These are phyloP conservation scores for Phalacrocorax pelagicus DNA, from an alignment of 2,113 vertebrate species.

Conservation along the genomic window DNA sequence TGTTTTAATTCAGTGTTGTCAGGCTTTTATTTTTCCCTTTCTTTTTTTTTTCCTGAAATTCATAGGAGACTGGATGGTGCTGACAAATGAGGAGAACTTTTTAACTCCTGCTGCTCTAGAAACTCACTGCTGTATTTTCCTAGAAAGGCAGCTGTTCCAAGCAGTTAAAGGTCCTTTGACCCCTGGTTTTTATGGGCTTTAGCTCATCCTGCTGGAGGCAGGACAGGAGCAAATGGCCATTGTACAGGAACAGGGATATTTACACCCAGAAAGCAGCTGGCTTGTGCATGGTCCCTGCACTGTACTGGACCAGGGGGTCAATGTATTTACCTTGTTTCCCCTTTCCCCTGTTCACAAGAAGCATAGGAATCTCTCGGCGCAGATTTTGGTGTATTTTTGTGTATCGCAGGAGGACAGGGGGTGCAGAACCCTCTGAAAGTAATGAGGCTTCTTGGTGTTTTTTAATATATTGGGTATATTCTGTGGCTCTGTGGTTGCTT, in stretches of 20 bases:
- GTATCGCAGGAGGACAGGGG: background rate
- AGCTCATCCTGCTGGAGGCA: background rate
- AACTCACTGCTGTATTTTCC: background rate
- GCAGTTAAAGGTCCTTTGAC: background rate
- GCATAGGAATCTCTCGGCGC: background rate
- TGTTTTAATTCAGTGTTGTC: background rate
- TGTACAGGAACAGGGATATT: background rate
- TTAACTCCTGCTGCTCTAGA: background rate
- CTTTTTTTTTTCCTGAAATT: background rate
- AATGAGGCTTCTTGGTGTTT: background rate
- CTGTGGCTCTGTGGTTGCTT: background rate
- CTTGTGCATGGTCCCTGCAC: accelerated
- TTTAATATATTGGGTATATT: background rate
- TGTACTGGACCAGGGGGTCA: too few relatives aligned
- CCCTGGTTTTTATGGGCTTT: background rate
- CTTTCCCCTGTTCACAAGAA: background rate
- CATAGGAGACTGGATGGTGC: background rate
- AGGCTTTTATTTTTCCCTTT: background rate
- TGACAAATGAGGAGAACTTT: background rate
- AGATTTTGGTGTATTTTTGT: background rate
- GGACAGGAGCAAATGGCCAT: background rate
- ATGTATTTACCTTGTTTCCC: background rate
- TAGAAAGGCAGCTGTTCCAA: background rate
- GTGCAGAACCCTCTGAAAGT: background rate
- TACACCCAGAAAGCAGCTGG: background rate